These are phyloP conservation scores for Cataglyphis hispanica DNA, from an alignment of 1,140 invertebrate genomes.

Conservation along the genomic window DNA sequence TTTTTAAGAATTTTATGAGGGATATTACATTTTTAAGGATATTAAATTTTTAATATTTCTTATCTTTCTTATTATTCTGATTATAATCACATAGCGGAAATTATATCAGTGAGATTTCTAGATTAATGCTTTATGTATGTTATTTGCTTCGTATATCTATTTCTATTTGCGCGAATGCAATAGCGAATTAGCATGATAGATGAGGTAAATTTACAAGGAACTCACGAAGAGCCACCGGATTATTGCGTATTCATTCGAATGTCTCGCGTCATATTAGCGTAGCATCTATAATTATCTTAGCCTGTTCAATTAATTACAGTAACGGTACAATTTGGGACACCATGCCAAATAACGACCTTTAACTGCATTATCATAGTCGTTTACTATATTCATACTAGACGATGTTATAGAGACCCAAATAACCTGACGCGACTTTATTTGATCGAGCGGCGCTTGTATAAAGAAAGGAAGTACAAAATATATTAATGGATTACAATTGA, in stretches of 20 bases:
- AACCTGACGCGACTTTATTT: slow-evolving; percentile 34
- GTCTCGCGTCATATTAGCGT: slow-evolving; percentile 56
- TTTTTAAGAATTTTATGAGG: background rate
- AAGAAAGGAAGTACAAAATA: slow-evolving; percentile 15
- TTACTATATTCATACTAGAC: slow-evolving; percentile 46
- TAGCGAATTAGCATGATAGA: slow-evolving; percentile 38
- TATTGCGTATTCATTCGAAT: slow-evolving; percentile 58
- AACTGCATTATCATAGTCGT: slow-evolving; percentile 52
- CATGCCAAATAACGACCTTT: slow-evolving; percentile 50
- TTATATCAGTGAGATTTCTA: background rate
- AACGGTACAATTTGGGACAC: slow-evolving; percentile 47
- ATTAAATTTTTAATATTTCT: slow-evolving; percentile 12
- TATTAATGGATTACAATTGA: slow-evolving; percentile 15
- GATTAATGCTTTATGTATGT: background rate
- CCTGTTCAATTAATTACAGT: slow-evolving; percentile 43
- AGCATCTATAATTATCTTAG: slow-evolving; percentile 47
- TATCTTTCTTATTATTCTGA: no score
- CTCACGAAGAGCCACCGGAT: slow-evolving; percentile 34
- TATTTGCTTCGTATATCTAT: slow-evolving; percentile 38
- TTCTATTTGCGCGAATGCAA: slow-evolving; percentile 26
- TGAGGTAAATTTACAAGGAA: slow-evolving; percentile 47
- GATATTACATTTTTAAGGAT: background rate
- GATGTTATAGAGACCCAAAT: slow-evolving; percentile 43
- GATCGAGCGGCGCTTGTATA: background rate
- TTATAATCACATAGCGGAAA: background rate